Base-by-base conservation (phyloP, 2,797 vertebrate genomes). In the Momotus momota region DNA sequence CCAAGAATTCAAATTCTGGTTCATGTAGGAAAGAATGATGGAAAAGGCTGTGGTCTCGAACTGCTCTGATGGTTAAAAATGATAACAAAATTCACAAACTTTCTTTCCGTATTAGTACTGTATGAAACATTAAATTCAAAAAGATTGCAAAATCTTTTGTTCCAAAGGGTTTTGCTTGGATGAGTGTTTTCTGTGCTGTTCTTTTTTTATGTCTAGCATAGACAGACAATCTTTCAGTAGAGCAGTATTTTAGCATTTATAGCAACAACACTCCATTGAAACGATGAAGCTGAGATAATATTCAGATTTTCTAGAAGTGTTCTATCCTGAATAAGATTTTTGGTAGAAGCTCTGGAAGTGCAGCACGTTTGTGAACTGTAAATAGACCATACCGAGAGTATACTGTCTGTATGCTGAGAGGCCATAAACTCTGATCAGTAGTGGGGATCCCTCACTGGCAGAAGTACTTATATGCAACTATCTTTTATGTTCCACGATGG, bases 51-150 rank as follows among this genome's bases (percentile, higher is more conserved):
- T 5, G 4, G 5, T 66, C 6, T 78, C 17, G 58, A 57, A 38
- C 20, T 46, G 14, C 3, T 62, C 9, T n/a, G 20, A 16, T 69
- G 43, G 23, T 35, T 9, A 82, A 54, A 94, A 88, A 62, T 29
- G 0, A 16, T 64, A 20, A 35, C 22, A 52, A 51, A 81, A 41
- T 7, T 61, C 26, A 40, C 11, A 70, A 1, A 12, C 5, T 23
- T 31, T 3, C 14, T 74, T 88, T 74, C 45, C 60, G 2, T 38
- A 12, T 38, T 60, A 71, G 55, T 40, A 19, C 15, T 52, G 3
- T 25, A 4, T 0, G 4, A 48, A 61, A 22, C 0, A 0, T 7
- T 38, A 5, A 16, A 61, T 61, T 13, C 0, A 41, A 41, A 69
- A 70, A 69, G 40, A 22, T 7, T 8, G 10, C 14, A 20, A 41